phyloP scores from a whole-genome alignment of 2,113 vertebrate species.

The Burhinus bistriatus region DNA sequence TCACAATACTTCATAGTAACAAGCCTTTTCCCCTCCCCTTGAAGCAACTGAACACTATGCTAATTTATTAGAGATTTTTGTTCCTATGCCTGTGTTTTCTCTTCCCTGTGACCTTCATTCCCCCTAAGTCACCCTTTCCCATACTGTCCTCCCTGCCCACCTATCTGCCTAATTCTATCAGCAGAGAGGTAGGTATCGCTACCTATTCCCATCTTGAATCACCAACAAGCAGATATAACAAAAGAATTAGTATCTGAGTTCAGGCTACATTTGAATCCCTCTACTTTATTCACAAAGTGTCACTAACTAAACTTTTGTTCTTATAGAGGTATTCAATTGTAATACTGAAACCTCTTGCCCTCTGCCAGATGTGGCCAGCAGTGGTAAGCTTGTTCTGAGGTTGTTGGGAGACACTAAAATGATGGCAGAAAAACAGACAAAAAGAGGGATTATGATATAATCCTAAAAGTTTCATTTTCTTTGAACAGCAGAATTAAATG shows the following conservation, averaged over 20 bases:
- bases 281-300: neutral
- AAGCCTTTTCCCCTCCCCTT: neutral
- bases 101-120: neutral
- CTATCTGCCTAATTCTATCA: neutral
- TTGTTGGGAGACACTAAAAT: neutral
- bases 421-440: neutral
- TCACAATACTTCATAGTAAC: neutral
- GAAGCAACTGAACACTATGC: neutral
- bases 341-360: neutral
- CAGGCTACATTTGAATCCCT: neutral
- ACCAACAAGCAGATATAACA: neutral
- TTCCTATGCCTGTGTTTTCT: neutral
- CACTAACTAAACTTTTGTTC: accelerated
- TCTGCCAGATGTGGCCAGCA: neutral
- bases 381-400: neutral
- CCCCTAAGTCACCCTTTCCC: neutral
- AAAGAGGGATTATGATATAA: neutral
- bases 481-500: neutral
- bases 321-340: neutral
- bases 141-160: neutral
- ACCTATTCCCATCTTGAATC: neutral
- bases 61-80: neutral
- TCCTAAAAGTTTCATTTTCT: neutral
- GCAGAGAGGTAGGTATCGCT: neutral
- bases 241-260: neutral